Conservation (phyloP, 2,888 invertebrate species). For the Anarsia innoxiella region DNA sequence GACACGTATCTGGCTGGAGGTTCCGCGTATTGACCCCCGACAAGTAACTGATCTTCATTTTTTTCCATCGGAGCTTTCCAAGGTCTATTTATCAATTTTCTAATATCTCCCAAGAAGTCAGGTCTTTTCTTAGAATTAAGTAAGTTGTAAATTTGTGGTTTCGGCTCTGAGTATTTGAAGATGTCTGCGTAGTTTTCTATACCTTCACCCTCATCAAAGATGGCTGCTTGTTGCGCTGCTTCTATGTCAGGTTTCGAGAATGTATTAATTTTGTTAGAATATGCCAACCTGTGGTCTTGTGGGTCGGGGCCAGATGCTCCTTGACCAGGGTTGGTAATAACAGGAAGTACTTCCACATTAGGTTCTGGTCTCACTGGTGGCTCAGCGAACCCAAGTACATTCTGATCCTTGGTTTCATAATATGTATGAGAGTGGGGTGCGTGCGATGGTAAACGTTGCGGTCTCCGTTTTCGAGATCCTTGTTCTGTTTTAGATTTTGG, state of each 20-base stretch:
- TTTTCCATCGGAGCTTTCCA: slow-evolving; percentile 29
- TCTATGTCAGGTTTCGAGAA: too few relatives aligned
- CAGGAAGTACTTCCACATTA: too few relatives aligned
- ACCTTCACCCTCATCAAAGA: too few relatives aligned
- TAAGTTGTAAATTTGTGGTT: neutral
- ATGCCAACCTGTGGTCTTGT: too few relatives aligned
- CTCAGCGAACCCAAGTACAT: too few relatives aligned
- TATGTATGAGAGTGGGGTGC: too few relatives aligned
- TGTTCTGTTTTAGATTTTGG: slow-evolving; percentile 14
- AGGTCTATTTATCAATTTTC: slow-evolving; percentile 29
- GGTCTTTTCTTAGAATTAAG: slow-evolving; percentile 32
- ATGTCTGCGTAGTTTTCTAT: neutral
- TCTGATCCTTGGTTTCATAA: too few relatives aligned
- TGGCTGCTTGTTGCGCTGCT: too few relatives aligned
- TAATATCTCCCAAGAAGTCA: slow-evolving; percentile 21
- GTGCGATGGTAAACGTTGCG: neutral
- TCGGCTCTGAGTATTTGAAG: neutral
- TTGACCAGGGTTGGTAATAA: too few relatives aligned
- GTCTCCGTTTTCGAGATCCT: neutral
- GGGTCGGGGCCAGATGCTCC: too few relatives aligned
- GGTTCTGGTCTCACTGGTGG: too few relatives aligned
- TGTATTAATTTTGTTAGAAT: too few relatives aligned
- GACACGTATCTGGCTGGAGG: slow-evolving; percentile 52
- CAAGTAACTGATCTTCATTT: slow-evolving; percentile 29
- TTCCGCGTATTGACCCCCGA: slow-evolving; percentile 61